A percentile compares a stretch with the other conserved stretches of the same genome.
Evolutionary conservation across 23 tunicate genomes (phyloP).

Genomic region (Halocynthia roretzi): DNA sequence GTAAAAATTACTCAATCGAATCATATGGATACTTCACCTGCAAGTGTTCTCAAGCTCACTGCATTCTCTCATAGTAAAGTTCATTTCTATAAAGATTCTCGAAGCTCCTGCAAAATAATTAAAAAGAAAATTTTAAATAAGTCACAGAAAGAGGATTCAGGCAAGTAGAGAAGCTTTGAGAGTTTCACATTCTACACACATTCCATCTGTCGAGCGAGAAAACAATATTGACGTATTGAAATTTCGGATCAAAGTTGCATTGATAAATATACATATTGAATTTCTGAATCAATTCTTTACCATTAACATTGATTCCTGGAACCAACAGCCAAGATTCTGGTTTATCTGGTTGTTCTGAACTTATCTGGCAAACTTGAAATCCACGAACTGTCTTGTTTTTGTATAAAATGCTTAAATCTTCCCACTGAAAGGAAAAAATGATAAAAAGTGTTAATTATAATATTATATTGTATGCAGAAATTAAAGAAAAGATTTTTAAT

Average conservation of each 20-base stretch:
- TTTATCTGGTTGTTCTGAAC: background rate
- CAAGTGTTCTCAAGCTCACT: constrained; percentile 51
- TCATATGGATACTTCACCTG: background rate
- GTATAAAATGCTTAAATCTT: constrained; percentile 42
- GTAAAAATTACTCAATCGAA: background rate
- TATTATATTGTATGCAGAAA: background rate
- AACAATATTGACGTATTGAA: background rate
- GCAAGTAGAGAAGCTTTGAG: background rate
- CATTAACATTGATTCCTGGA: constrained; percentile 27
- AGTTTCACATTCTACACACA: background rate
- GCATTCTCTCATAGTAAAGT: constrained; percentile 83
- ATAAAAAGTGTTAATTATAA: background rate
- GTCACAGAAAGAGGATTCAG: background rate
- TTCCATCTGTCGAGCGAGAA: background rate
- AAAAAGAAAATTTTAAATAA: too few species aligned
- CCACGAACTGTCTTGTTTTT: constrained; percentile 34
- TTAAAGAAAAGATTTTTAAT: background rate
- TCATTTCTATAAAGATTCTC: constrained; percentile 50
- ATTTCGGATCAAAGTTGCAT: too few species aligned
- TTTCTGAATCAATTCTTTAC: background rate
- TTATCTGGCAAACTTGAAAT: constrained; percentile 48
- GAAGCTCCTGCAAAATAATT: constrained; percentile 19
- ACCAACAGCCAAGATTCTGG: constrained; percentile 54
- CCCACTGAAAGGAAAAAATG: constrained; percentile 38
- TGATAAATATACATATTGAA: too few species aligned